Evolutionary conservation across 2,113 vertebrate genomes (phyloP).

Genomic region (Serilophus lunatus): DNA sequence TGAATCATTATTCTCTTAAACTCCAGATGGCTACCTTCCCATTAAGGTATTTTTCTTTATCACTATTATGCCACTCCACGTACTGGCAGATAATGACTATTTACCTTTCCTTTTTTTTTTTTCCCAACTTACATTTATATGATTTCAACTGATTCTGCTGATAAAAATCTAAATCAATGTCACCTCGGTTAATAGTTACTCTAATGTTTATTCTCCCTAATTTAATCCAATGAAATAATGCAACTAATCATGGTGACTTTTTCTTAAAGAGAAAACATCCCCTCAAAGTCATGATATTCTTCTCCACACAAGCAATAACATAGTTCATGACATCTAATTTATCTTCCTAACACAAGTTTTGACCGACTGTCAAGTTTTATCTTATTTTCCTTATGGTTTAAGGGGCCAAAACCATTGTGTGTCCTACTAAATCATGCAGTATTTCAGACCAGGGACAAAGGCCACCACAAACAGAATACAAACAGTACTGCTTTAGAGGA

Average conservation of each 20-base stretch:
- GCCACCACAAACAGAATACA: neutral
- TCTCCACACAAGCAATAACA: neutral
- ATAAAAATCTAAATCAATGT: neutral
- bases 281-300: neutral
- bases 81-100: conserved; percentile 22
- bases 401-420: neutral
- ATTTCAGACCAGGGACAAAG: neutral
- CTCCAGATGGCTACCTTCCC: conserved; percentile 40
- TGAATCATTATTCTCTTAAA: conserved; percentile 45
- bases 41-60: conserved; percentile 47
- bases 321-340: neutral
- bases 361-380: neutral
- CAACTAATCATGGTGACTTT: neutral
- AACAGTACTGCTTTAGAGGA: neutral
- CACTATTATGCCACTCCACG: conserved; percentile 7
- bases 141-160: neutral
- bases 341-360: neutral
- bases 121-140: neutral
- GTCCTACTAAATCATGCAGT: neutral
- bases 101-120: neutral
- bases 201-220: neutral
- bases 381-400: neutral
- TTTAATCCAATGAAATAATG: neutral
- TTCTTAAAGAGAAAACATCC: neutral
- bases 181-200: neutral